Conservation (phyloP, 2,888 invertebrate genomes). For the Teleiodes luculella region DNA sequence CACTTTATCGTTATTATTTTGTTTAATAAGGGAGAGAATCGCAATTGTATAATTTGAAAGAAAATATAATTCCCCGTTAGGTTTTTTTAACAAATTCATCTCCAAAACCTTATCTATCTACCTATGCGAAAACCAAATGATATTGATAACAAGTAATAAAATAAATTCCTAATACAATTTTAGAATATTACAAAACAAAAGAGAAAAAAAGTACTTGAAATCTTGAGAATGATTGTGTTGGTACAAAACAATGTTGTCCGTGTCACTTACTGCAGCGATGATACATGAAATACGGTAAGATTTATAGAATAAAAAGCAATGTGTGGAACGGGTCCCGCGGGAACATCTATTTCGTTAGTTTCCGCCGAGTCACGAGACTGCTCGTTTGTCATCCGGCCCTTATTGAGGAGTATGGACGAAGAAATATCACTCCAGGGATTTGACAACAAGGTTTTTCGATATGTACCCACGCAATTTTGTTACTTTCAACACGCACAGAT, state of each 20-base stretch:
- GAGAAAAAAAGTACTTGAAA: no score
- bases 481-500: not conserved
- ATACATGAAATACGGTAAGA: slow-evolving; percentile 30
- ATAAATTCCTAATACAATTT: no score
- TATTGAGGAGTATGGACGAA: slow-evolving; percentile 19
- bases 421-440: slow-evolving; percentile 11
- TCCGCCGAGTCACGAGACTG: slow-evolving; percentile 30
- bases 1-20: no score
- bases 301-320: slow-evolving; percentile 39
- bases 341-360: slow-evolving; percentile 26
- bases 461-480: not conserved
- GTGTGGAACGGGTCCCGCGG: slow-evolving; percentile 29
- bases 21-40: no score
- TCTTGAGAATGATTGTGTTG: no score
- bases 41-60: no score
- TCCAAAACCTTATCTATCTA: no score
- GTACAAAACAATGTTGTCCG: slow-evolving; percentile 8
- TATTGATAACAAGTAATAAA: no score
- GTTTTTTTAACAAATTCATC: no score
- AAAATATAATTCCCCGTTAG: no score
- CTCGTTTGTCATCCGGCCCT: slow-evolving; percentile 35
- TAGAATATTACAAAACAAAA: no score
- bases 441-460: not conserved
- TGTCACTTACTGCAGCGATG: slow-evolving; percentile 21
- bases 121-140: no score